Percentiles rank a stretch among this genome's conserved stretches.
phyloP scores from a whole-genome alignment of 2,888 invertebrate species.

The Lagria hirta region DNA sequence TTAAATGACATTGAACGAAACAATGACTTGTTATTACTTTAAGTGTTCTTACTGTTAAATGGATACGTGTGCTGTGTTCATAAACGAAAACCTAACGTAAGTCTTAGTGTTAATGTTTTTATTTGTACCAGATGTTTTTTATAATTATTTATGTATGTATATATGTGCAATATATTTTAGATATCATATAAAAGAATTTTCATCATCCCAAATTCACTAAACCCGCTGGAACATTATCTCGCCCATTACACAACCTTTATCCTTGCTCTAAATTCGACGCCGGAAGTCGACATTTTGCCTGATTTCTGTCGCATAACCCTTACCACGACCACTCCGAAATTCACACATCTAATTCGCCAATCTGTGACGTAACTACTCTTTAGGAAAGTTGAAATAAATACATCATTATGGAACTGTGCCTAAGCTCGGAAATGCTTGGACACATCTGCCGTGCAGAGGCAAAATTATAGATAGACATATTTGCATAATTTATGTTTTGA shows the following conservation, averaged over 20 bases:
- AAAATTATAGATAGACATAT: too few species aligned
- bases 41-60: conserved; percentile 24
- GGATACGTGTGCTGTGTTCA: conserved; percentile 20
- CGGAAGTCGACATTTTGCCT: conserved; percentile 12
- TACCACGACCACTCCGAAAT: too few species aligned
- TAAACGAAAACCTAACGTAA: conserved; percentile 10
- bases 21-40: conserved; percentile 24
- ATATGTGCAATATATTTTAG: conserved; percentile 22
- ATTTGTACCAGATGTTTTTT: conserved; percentile 13
- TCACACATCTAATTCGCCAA: too few species aligned
- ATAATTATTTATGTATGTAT: conserved; percentile 10
- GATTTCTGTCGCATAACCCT: too few species aligned
- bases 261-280: conserved; percentile 16
- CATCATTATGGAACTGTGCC: too few species aligned
- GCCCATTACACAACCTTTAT: conserved; percentile 12
- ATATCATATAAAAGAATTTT: conserved; percentile 12
- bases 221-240: conserved; percentile 11
- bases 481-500: too few species aligned
- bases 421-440: too few species aligned
- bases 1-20: conserved; percentile 17
- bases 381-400: too few species aligned
- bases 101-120: conserved; percentile 3
- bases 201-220: conserved; percentile 12
- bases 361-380: too few species aligned
- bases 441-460: too few species aligned